Base-by-base conservation (phyloP, 2,113 vertebrate genomes). In the Nymphicus hollandicus region DNA sequence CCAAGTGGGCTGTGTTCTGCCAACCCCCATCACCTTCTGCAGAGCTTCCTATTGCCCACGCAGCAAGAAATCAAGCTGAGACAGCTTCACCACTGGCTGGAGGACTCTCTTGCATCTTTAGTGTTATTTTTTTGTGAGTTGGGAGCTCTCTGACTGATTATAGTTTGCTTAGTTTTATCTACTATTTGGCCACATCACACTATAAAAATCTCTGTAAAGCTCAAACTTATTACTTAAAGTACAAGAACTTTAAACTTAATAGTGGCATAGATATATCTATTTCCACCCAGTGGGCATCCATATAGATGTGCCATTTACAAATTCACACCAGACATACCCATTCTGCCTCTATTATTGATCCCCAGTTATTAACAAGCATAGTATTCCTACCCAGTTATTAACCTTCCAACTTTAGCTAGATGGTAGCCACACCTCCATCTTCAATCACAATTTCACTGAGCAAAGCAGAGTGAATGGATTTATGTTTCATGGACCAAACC, bases 11-110 rank as follows among this genome's bases (percentile, higher is more conserved):
- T 53, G 20, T 1, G 0, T 56, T 81, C 60, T 86, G 46, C 28
- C 60, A 83, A 27, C 2, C 0, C 37, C 5, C 25, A 24, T 19
- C 31, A 50, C 10, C 15, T 22, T 50, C 33, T 82, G 39, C 35
- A 7, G 4, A 52, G 37, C 11, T 79, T 22, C 28, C 7, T 41
- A 18, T 25, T 49, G 37, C 17, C 11, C 12, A 0, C 1, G 1
- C 9, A 65, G 33, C 29, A 56, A 44, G 49, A 84, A 84, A 81
- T 29, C 13, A 50, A 70, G 11, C 12, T 35, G 14, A 83, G 69
- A 65, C 17, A 13, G 27, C 31, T 63, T 82, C 31, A 39, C 6
- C 46, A 25, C 28, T 41, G 24, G 4, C 55, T 86, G 41, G n/a
- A 82, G 33, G 25, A 60, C 24, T 61, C 29, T 70, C 10, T 4